These are phyloP conservation scores for Albula goreensis DNA, from an alignment of 2,113 vertebrate genomes.

Conservation along the genomic window DNA sequence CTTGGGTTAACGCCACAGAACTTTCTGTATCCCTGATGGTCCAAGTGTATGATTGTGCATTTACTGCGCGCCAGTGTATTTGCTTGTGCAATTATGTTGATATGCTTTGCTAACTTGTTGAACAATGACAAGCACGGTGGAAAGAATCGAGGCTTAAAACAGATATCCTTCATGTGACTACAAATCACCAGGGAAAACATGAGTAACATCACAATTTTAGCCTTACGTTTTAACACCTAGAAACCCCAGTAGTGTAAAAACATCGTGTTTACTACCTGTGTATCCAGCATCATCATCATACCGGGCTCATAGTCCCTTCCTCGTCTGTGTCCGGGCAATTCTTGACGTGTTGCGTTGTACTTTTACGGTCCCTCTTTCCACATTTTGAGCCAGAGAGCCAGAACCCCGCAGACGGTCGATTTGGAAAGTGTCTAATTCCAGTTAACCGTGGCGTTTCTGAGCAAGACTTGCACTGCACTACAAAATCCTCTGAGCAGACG, in stretches of 20 bases:
- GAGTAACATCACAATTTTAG: neutral
- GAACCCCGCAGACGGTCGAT: constrained; percentile 25
- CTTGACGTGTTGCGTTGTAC: constrained; percentile 15
- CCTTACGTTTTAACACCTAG: neutral
- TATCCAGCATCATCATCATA: constrained; percentile 57
- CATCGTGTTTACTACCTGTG: constrained; percentile 42
- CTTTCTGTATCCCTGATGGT: neutral
- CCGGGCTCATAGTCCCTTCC: constrained; percentile 46
- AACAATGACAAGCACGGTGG: neutral
- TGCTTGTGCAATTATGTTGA: too few relatives aligned
- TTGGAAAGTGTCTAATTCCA: constrained; percentile 31
- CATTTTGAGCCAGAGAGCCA: constrained; percentile 27
- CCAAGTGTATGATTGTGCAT: neutral
- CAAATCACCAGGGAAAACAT: neutral
- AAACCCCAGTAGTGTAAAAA: neutral
- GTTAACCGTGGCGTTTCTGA: constrained; percentile 23
- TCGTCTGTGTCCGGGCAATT: constrained; percentile 29
- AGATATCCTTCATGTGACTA: too few relatives aligned
- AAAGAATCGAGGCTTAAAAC: neutral
- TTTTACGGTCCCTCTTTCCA: constrained; percentile 19
- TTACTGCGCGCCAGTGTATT: too few relatives aligned
- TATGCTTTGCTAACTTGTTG: neutral
- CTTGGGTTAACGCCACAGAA: neutral
- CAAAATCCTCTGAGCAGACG: neutral
- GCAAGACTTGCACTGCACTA: neutral